Conservation (phyloP, 2,113 vertebrate species). For the Xyrauchen texanus region DNA sequence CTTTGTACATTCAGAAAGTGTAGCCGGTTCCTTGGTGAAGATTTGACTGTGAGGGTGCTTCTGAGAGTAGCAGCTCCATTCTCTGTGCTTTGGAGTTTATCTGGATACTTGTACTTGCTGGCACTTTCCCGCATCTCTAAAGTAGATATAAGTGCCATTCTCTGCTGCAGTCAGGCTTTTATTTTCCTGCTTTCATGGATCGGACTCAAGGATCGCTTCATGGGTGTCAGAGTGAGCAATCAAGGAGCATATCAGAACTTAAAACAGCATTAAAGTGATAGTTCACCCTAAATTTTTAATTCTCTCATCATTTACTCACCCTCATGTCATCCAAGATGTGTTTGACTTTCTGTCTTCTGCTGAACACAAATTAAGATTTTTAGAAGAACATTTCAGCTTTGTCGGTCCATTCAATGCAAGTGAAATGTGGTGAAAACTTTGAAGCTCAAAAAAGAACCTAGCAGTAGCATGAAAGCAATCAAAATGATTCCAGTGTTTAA, state of each 20-base stretch:
- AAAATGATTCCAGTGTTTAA: too few relatives aligned
- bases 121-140: constrained; percentile 57
- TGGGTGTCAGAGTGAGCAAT: constrained; percentile 63
- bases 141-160: constrained; percentile 59
- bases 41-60: constrained; percentile 38
- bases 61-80: constrained; percentile 59
- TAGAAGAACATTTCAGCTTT: too few relatives aligned
- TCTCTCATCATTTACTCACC: too few relatives aligned
- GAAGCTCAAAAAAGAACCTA: too few relatives aligned
- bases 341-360: too few relatives aligned
- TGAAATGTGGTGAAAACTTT: too few relatives aligned
- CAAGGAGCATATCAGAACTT: neutral
- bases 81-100: constrained; percentile 60
- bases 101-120: constrained; percentile 62
- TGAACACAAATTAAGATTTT: too few relatives aligned
- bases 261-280: too few relatives aligned
- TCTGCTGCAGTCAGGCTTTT: constrained; percentile 67
- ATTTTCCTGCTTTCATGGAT: constrained; percentile 70
- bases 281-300: too few relatives aligned
- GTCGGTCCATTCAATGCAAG: too few relatives aligned
- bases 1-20: constrained; percentile 46
- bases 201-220: constrained; percentile 66
- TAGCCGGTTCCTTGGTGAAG: constrained; percentile 53
- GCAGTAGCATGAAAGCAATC: too few relatives aligned
- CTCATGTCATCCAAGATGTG: too few relatives aligned